phyloP scores from a whole-genome alignment of 2,888 invertebrate genomes.

The Tetranychus truncatus region DNA sequence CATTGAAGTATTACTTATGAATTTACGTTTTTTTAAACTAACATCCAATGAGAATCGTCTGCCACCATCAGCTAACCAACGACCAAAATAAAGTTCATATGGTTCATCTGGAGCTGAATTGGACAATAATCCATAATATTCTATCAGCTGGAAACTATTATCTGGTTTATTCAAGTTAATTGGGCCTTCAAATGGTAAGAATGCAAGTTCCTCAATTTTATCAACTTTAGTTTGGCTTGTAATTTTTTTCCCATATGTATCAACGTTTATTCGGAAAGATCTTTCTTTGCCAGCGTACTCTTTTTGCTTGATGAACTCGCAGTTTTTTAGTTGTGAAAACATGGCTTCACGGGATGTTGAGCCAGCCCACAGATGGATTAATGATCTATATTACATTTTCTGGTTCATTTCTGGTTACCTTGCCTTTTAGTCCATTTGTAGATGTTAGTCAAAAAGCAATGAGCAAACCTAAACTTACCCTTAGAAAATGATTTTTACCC shows the following conservation, averaged over 20 bases:
- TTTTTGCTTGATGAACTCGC: not conserved
- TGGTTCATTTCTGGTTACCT: no score
- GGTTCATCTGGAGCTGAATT: conserved; percentile 55
- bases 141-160: conserved; percentile 57
- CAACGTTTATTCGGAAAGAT: conserved; percentile 63
- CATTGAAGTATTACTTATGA: conserved; percentile 98
- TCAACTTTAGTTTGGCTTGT: conserved; percentile 57
- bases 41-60: conserved; percentile 57
- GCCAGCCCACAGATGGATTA: conserved; percentile 3
- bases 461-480: no score
- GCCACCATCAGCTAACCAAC: conserved; percentile 67
- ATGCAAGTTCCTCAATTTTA: conserved; percentile 62
- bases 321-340: not conserved
- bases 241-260: conserved; percentile 73
- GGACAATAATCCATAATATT: conserved; percentile 67
- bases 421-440: no score
- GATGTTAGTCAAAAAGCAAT: no score
- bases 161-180: conserved; percentile 67
- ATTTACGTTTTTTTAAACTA: conserved; percentile 70
- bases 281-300: not conserved
- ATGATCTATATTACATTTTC: not conserved
- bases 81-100: conserved; percentile 60
- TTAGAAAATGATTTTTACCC: no score
- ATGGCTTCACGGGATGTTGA: not conserved
- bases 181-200: conserved; percentile 54